phyloP scores from a whole-genome alignment of 1,140 invertebrate genomes.

The Ips nitidus region DNA sequence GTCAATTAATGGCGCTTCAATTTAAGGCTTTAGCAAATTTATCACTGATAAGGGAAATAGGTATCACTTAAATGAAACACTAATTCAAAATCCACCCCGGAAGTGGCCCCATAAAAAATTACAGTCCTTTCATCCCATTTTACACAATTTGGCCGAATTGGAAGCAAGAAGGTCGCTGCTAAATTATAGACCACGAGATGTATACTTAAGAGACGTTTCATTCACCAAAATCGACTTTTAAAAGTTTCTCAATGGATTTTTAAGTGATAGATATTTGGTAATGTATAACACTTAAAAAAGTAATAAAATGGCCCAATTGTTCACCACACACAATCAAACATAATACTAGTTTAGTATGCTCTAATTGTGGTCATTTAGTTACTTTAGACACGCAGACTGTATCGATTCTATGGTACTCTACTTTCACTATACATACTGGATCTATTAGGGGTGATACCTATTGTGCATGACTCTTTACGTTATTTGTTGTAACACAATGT shows the following conservation, averaged over 20 bases:
- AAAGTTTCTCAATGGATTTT: neutral
- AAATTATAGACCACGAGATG: constrained; percentile 2
- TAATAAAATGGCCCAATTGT: too few relatives aligned
- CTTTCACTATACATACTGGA: too few relatives aligned
- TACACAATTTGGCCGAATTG: constrained; percentile 12
- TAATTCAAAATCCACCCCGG: constrained; percentile 2
- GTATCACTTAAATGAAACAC: constrained; percentile 3
- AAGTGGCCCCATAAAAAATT: constrained; percentile 12
- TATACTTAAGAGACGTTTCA: neutral
- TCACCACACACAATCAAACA: too few relatives aligned
- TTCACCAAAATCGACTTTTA: constrained; percentile 10
- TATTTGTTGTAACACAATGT: too few relatives aligned
- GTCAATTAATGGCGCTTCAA: neutral
- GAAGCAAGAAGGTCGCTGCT: constrained; percentile 2
- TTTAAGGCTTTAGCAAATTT: constrained; percentile 1
- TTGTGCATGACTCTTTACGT: too few relatives aligned
- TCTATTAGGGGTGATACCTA: too few relatives aligned
- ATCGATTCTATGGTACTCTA: too few relatives aligned
- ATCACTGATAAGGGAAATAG: neutral
- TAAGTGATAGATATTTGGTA: neutral
- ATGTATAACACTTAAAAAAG: neutral
- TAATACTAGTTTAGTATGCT: too few relatives aligned
- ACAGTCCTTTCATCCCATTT: constrained; percentile 8
- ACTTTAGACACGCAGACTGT: too few relatives aligned
- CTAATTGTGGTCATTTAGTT: too few relatives aligned